Evolutionary conservation across 2,888 invertebrate species (phyloP).

Genomic region (Phrixothrix hirtus): DNA sequence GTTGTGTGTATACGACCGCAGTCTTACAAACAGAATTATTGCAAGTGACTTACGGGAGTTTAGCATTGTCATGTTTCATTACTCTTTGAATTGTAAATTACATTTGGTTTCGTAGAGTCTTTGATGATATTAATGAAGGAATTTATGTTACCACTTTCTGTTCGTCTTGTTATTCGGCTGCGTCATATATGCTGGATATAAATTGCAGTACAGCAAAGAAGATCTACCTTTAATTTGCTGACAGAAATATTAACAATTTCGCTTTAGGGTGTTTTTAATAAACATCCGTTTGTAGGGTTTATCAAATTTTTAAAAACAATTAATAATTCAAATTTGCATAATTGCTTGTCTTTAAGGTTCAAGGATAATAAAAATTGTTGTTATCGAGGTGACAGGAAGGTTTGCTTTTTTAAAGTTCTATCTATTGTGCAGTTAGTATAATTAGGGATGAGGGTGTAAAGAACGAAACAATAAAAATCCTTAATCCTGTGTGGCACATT

Average conservation of each 20-base stretch:
- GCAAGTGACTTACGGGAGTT: slow-evolving; percentile 49
- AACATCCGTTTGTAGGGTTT: too few species aligned
- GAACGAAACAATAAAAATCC: slow-evolving; percentile 34
- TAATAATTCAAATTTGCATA: too few species aligned
- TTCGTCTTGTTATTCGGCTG: slow-evolving; percentile 14
- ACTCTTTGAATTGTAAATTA: slow-evolving; percentile 37
- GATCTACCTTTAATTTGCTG: too few species aligned
- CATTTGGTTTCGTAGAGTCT: slow-evolving; percentile 35
- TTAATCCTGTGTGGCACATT: slow-evolving; percentile 43
- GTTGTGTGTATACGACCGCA: slow-evolving; percentile 39
- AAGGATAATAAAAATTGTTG: too few species aligned
- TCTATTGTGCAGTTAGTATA: not conserved
- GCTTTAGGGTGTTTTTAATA: too few species aligned
- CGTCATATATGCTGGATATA: too few species aligned
- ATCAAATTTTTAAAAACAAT: too few species aligned
- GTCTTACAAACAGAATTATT: slow-evolving; percentile 55
- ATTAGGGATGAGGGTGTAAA: slow-evolving; percentile 22
- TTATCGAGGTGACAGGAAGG: too few species aligned
- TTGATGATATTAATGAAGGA: slow-evolving; percentile 37
- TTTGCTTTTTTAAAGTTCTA: too few species aligned
- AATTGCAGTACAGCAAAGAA: too few species aligned
- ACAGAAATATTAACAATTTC: too few species aligned
- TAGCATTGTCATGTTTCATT: slow-evolving; percentile 51
- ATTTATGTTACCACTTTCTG: slow-evolving; percentile 18
- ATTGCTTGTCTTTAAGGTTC: too few species aligned